Base-by-base conservation (phyloP, 2,113 vertebrate species). In the Archilochus colubris region DNA sequence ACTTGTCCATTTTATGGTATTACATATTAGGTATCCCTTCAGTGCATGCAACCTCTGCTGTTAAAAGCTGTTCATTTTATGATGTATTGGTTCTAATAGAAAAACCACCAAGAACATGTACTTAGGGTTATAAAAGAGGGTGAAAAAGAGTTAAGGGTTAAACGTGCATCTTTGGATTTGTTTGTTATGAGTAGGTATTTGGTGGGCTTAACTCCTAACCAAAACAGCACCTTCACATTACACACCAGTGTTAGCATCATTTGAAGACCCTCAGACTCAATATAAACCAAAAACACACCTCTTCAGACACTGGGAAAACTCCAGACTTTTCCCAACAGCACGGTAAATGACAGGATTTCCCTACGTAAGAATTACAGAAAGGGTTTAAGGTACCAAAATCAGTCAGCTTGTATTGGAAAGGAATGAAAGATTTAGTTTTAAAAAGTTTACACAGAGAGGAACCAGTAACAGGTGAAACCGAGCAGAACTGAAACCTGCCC, bases 211-310 rank as follows among this genome's bases (percentile, higher is more conserved):
- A 48, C 19, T n/a, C 36, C 19, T 44, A 44, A 62, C 36, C 10
- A 14, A 55, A 83, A 30, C 7, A 8, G 28, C 46, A 68, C 40
- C 23, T 27, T 61, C 72, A 23, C 15, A 0, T 86, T 54, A 14
- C 2, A 5, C 27, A 55, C 19, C 31, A n/a, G 8, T 21, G 7
- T 38, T 59, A 4, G 38, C 2, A 0, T 82, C 22, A 21, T 46
- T 25, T 59, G 61, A 48, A 66, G 75, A 13, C 40, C 33, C 44
- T 38, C 14, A 40, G 22, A 82, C 9, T 51, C 12, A 10, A 0
- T 14, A 17, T 25, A 36, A 53, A 21, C 27, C 40, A 40, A 33
- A 80, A 53, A 15, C 1, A 7, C 30, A 33, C 10, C 25, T 82
- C 46, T 77, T 40, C 38, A 83, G 48, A 9, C n/a, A 44, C 31